Percentiles rank a stretch among this genome's conserved stretches.
These are phyloP conservation scores for Ageneiosus marmoratus DNA, from an alignment of 2,113 vertebrate genomes.

Conservation along the genomic window DNA sequence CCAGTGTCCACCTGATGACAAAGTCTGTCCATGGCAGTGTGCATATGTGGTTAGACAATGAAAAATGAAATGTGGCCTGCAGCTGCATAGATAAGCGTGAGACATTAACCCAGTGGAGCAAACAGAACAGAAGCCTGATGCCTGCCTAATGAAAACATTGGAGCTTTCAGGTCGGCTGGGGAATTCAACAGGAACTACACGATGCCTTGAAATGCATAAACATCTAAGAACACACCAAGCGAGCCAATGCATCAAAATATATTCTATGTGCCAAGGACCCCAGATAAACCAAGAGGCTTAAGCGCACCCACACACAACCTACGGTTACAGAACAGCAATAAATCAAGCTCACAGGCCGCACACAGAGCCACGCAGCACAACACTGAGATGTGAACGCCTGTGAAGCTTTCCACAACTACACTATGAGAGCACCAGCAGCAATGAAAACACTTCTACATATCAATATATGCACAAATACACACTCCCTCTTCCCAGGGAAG, in stretches of 20 bases:
- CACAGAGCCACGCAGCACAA: conserved; percentile 47
- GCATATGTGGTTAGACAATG: neutral
- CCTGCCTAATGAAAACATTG: conserved; percentile 15
- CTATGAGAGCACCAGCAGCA: neutral
- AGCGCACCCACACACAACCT: conserved; percentile 26
- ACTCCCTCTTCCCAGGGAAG: neutral
- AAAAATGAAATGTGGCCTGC: neutral
- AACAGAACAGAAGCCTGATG: conserved; percentile 7
- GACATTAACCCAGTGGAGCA: neutral
- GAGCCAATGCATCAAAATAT: conserved; percentile 8
- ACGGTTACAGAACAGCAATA: conserved; percentile 49
- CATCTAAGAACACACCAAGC: neutral
- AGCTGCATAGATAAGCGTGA: neutral
- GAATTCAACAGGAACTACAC: neutral
- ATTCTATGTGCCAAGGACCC: neutral
- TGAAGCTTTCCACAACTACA: neutral
- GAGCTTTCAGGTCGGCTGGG: conserved; percentile 5
- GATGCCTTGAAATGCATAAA: conserved; percentile 14
- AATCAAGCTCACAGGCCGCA: conserved; percentile 60
- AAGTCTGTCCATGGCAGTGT: neutral
- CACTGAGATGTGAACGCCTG: neutral
- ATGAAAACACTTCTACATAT: neutral
- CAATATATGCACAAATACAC: conserved; percentile 3
- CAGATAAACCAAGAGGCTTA: conserved; percentile 12
- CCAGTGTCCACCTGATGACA: no score